Percentiles rank a stretch among this genome's conserved stretches.
Conservation (phyloP, 2,113 vertebrate genomes). For the Sprattus sprattus region DNA sequence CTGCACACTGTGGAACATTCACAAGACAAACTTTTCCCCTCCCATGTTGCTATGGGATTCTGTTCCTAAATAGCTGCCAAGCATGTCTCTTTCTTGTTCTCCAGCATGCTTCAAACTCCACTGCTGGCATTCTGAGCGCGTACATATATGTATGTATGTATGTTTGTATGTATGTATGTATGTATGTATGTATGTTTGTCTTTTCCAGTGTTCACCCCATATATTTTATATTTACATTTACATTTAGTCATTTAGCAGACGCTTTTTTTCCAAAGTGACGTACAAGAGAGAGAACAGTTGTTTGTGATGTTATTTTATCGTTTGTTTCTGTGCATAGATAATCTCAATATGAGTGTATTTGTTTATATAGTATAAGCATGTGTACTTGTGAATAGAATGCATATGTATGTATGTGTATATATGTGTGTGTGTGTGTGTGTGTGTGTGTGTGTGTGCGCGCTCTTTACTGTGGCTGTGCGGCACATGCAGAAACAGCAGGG, state of each 20-base stretch:
- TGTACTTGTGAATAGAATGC: neutral
- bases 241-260: too few species aligned
- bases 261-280: too few species aligned
- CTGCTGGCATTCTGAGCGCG: neutral
- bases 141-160: neutral
- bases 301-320: neutral
- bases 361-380: neutral
- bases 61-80: constrained; percentile 23
- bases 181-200: neutral
- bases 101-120: neutral
- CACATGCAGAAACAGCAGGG: constrained; percentile 27
- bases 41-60: constrained; percentile 11
- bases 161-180: neutral
- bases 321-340: neutral
- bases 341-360: neutral
- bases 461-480: constrained; percentile 5
- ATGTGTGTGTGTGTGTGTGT: neutral
- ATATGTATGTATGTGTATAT: neutral
- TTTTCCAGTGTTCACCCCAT: neutral
- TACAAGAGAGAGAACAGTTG: too few species aligned
- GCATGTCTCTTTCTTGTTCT: constrained; percentile 22
- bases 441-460: neutral
- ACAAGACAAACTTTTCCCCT: neutral
- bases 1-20: constrained; percentile 4
- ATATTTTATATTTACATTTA: too few species aligned